phyloP scores from a whole-genome alignment of 2,888 invertebrate species.

The Exephanes ischioxanthus region DNA sequence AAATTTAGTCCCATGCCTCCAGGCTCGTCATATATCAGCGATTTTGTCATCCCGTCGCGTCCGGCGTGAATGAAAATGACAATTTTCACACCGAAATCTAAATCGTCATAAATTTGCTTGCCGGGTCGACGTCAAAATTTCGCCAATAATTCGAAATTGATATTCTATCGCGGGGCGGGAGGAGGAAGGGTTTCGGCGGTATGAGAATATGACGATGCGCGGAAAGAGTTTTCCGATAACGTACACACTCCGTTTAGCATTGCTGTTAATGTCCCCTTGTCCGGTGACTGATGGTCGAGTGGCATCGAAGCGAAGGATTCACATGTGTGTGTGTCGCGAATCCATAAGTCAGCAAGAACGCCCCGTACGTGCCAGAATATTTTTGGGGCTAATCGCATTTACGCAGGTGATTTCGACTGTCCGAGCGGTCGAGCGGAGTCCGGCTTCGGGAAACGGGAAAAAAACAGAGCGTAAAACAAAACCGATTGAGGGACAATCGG shows the following conservation, averaged over 20 bases:
- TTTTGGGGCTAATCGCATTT: constrained; percentile 33
- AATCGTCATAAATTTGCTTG: not conserved
- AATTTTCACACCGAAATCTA: not conserved
- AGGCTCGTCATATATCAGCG: not conserved
- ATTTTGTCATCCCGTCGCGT: not conserved
- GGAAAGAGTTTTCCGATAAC: constrained; percentile 19
- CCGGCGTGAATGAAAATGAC: not conserved
- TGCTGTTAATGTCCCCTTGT: constrained; percentile 3
- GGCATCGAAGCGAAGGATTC: not conserved
- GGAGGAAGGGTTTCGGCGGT: too few species aligned
- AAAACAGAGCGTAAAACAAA: constrained; percentile 69
- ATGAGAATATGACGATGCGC: not conserved
- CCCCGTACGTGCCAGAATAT: constrained; percentile 16
- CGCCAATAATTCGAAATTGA: constrained; percentile 48
- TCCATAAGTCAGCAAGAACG: constrained; percentile 5
- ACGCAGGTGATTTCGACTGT: not conserved
- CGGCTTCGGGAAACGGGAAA: not conserved
- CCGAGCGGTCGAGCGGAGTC: constrained; percentile 47
- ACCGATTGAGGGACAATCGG: constrained; percentile 81
- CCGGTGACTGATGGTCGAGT: constrained; percentile 22
- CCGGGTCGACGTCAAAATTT: constrained; percentile 27
- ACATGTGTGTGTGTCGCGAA: not conserved
- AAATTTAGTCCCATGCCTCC: too few species aligned
- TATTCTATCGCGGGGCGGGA: not conserved
- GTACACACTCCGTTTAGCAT: constrained; percentile 11